Conservation (phyloP, 1,140 invertebrate genomes). For the Euschistus heros region DNA sequence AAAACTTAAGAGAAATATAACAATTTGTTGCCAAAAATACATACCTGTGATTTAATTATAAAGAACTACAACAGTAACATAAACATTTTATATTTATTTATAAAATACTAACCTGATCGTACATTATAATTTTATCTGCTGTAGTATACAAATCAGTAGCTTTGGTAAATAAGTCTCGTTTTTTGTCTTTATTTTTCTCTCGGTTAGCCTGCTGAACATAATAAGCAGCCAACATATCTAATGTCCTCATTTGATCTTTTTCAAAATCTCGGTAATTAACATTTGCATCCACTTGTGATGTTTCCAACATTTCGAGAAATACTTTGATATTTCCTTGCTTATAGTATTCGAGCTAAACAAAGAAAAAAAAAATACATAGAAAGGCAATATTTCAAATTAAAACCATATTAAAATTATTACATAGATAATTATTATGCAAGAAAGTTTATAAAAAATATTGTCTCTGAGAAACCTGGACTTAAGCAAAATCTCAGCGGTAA, state of each 20-base stretch:
- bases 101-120: slow-evolving; percentile 69
- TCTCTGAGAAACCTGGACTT: no score
- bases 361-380: slow-evolving; percentile 15
- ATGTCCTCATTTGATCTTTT: slow-evolving; percentile 90
- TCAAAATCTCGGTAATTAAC: slow-evolving; percentile 85
- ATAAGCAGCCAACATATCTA: slow-evolving; percentile 94
- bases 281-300: slow-evolving; percentile 75
- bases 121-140: slow-evolving; percentile 99
- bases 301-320: slow-evolving; percentile 88
- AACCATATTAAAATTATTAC: not conserved
- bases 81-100: no score
- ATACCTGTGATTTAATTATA: no score
- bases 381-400: no score
- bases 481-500: no score
- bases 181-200: slow-evolving; percentile 92
- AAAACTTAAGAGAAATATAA: no score
- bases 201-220: slow-evolving; percentile 94
- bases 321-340: slow-evolving; percentile 85
- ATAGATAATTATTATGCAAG: not conserved
- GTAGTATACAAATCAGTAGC: slow-evolving; percentile 94
- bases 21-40: no score
- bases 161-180: slow-evolving; percentile 90
- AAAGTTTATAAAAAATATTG: not conserved
- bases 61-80: no score
- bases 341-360: slow-evolving; percentile 83